A percentile compares a stretch with the other conserved stretches of the same genome.
phyloP scores from a whole-genome alignment of 2,797 vertebrate genomes.

The Clarias platycephalus region DNA sequence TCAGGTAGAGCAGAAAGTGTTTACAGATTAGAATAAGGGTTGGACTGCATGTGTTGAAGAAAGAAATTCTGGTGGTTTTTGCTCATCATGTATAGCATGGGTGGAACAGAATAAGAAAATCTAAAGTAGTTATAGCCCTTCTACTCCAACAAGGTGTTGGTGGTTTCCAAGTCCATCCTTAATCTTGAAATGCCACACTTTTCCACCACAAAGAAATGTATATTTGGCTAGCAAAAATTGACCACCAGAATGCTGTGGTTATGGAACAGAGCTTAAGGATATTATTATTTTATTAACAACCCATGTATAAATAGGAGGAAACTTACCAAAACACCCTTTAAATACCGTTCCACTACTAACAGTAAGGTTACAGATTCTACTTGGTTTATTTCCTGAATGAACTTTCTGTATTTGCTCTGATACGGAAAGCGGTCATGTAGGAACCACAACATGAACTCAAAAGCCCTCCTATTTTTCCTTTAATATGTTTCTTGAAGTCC shows the following conservation, averaged over 20 bases:
- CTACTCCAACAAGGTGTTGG: neutral
- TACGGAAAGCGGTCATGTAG: neutral
- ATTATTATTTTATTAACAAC: neutral
- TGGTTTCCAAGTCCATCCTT: neutral
- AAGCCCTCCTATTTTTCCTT: neutral
- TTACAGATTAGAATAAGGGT: neutral
- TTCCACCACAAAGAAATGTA: neutral
- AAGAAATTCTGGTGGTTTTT: neutral
- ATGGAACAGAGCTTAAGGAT: neutral
- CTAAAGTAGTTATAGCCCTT: neutral
- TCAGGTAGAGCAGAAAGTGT: neutral
- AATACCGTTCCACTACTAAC: neutral
- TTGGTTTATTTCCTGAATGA: constrained; percentile 8
- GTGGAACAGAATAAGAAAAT: neutral
- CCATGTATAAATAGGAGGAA: neutral
- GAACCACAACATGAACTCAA: neutral
- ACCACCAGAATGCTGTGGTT: neutral
- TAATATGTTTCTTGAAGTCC: neutral
- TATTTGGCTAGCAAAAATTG: neutral
- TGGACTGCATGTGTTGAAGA: neutral
- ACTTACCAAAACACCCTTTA: neutral
- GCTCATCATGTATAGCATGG: neutral
- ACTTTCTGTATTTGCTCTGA: neutral
- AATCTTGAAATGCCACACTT: neutral
- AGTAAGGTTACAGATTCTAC: neutral